Base-by-base conservation (phyloP, 2,113 vertebrate species). In the Marmota flaviventris region DNA sequence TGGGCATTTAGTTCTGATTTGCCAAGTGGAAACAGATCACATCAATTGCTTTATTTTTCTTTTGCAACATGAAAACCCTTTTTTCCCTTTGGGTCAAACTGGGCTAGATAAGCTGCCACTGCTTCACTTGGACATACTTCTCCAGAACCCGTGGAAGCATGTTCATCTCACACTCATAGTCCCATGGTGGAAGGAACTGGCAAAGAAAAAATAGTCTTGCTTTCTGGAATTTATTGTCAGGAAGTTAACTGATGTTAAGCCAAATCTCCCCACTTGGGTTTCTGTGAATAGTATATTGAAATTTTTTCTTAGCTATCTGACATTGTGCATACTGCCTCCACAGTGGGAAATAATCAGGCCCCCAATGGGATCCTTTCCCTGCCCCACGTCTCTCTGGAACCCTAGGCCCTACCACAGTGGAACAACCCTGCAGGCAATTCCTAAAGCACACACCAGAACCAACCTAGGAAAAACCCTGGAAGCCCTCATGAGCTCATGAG, bases 51-150 rank as follows among this genome's bases (percentile, higher is more conserved):
- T 81, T 70, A 37, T 76, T 93, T 75, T 37, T 8, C 14, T 56
- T 81, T 91, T 48, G 91, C 85, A 82, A 84, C 45, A 11, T 34
- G 81, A 70, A 93, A 83, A 89, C 51, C 58, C 63, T 85, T 70
- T 70, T 7, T 11, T 73, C 91, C 70, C 61, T 32, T 42, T 63
- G 69, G 89, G 87, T 91, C 58, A 53, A 84, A 48, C 37, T 32
- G 13, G n/a, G 42, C 56, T 58, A 34, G 53, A 69, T 67, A 48
- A 90, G 85, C 12, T 11, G 56, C 84, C 22, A 18, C 1, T 56
- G n/a, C 56, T 86, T 88, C 48, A 14, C 27, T 20, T 58, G 48
- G 32, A 79, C 63, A 67, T 5, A 2, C 32, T 67, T 77, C 82
- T 63, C 86, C 2, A n/a, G 78, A 91, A 85, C 83, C 83, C 17